Percentiles rank a stretch among this genome's conserved stretches.
Evolutionary conservation across 2,888 invertebrate genomes (phyloP).

Genomic region (Troides helena): DNA sequence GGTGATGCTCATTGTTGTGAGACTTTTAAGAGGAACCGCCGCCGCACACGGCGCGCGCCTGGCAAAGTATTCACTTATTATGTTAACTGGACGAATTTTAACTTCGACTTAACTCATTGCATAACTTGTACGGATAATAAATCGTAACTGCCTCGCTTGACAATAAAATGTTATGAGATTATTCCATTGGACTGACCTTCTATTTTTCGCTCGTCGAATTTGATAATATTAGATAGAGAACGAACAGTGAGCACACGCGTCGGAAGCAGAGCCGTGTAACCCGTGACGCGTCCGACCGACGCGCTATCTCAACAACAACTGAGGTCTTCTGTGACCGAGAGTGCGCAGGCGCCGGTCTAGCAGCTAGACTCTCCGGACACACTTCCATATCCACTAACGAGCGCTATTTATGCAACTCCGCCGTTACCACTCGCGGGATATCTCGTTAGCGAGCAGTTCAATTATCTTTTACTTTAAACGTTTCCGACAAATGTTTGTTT

Average conservation of each 20-base stretch:
- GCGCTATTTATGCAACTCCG: constrained; percentile 28
- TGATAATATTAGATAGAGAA: background rate
- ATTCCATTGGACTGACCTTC: constrained; percentile 10
- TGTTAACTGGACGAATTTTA: constrained; percentile 15
- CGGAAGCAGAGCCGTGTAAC: constrained; percentile 29
- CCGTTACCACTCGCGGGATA: too few species aligned
- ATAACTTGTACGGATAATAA: constrained; percentile 34
- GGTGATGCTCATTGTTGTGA: too few species aligned
- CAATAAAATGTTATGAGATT: background rate
- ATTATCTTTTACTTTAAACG: too few species aligned
- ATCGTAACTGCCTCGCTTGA: constrained; percentile 14
- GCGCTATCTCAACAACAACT: constrained; percentile 42
- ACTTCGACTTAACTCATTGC: constrained; percentile 30
- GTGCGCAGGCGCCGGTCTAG: constrained; percentile 38
- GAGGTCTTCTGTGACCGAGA: constrained; percentile 34
- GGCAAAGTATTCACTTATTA: constrained; percentile 11
- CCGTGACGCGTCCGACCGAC: constrained; percentile 35
- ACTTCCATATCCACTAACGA: background rate
- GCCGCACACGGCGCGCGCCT: constrained; percentile 1
- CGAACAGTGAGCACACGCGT: constrained; percentile 22
- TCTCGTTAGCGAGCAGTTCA: too few species aligned
- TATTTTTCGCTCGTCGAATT: constrained; percentile 1
- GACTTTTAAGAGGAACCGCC: too few species aligned
- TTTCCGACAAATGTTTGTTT: too few species aligned
- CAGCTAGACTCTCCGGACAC: background rate